phyloP scores from a whole-genome alignment of 35 echinoderm and acorn worm genomes.

The Ophioderma brevispina region DNA sequence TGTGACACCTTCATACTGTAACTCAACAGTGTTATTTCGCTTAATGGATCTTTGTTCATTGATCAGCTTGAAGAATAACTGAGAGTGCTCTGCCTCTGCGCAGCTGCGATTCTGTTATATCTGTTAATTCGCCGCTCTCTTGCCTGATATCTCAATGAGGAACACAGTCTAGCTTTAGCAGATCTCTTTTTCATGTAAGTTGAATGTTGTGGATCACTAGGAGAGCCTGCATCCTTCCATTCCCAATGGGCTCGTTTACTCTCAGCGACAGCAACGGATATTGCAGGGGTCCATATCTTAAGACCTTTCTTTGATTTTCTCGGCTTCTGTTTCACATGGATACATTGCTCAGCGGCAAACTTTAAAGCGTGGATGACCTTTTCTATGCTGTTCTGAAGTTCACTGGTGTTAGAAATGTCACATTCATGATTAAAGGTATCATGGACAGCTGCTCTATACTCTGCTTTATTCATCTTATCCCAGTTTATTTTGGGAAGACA shows the following conservation, averaged over 20 bases:
- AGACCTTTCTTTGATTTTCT: neutral
- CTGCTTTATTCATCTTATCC: neutral
- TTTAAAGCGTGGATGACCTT: neutral
- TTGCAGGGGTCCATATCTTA: neutral
- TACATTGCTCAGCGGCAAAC: neutral
- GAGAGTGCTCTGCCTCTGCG: no score
- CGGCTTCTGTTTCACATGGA: neutral
- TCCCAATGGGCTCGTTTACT: neutral
- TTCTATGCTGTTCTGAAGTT: neutral
- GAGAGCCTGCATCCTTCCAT: neutral
- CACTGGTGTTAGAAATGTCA: neutral
- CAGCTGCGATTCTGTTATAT: neutral
- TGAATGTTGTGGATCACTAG: neutral
- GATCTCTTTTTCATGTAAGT: neutral
- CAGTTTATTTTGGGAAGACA: neutral
- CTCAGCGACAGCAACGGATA: neutral
- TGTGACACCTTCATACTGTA: no score
- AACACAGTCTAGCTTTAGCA: neutral
- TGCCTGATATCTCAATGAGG: neutral
- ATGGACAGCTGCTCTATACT: neutral
- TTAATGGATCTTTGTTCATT: no score
- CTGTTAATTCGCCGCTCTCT: neutral
- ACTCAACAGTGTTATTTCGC: no score
- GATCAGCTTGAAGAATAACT: no score
- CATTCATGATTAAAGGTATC: neutral